Percentiles rank a stretch among this genome's conserved stretches.
Conservation (phyloP, 2,797 vertebrate genomes). For the Esox lucius region DNA sequence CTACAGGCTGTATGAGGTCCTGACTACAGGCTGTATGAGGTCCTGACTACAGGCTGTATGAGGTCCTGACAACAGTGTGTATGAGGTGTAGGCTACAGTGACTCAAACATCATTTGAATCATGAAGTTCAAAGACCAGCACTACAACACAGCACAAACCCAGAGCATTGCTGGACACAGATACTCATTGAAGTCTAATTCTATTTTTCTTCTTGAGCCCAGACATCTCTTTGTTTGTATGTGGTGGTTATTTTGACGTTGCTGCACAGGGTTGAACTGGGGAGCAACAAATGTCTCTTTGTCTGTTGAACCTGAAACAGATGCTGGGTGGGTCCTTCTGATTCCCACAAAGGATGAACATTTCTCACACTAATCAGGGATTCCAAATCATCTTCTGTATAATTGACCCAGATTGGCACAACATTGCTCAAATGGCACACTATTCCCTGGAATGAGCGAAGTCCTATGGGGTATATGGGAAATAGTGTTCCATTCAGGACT, state of each 20-base stretch:
- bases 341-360: background rate
- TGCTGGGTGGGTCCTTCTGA: background rate
- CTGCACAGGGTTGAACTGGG: background rate
- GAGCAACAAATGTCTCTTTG: conserved; percentile 3
- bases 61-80: too few relatives aligned
- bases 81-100: too few relatives aligned
- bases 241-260: conserved; percentile 6
- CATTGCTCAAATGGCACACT: background rate
- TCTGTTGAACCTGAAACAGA: conserved; percentile 11
- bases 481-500: too few relatives aligned
- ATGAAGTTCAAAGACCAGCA: too few relatives aligned
- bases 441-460: background rate
- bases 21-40: too few relatives aligned
- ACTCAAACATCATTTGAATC: too few relatives aligned
- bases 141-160: background rate
- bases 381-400: background rate
- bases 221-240: conserved; percentile 11
- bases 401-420: too few relatives aligned
- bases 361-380: background rate
- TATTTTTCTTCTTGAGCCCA: background rate
- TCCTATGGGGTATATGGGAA: too few relatives aligned
- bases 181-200: background rate
- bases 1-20: too few relatives aligned
- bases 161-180: background rate
- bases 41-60: too few relatives aligned